These are phyloP conservation scores for Sialia sialis DNA, from an alignment of 2,113 vertebrate species.

Conservation along the genomic window DNA sequence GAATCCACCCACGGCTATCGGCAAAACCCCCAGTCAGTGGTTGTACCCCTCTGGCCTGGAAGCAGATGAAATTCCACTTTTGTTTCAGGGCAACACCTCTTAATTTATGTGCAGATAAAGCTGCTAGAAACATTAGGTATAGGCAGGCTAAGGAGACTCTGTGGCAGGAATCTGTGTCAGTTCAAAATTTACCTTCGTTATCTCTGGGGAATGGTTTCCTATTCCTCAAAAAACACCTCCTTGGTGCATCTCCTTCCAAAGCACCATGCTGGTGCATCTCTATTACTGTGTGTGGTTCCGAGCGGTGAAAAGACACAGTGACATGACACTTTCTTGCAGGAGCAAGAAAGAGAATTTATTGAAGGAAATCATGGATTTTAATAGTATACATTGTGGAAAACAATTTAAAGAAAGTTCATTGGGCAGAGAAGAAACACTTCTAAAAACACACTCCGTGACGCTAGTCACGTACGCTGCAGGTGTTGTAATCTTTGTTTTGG, in stretches of 20 bases:
- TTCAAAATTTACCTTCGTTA: neutral
- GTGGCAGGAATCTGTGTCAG: rapidly evolving
- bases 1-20: rapidly evolving
- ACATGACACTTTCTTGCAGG: no score
- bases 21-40: rapidly evolving
- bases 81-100: neutral
- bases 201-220: neutral
- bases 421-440: no score
- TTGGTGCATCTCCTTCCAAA: neutral
- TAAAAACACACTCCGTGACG: no score
- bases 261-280: neutral
- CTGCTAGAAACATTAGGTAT: neutral
- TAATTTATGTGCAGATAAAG: neutral
- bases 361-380: no score
- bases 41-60: neutral
- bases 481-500: no score
- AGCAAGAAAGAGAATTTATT: no score
- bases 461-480: no score
- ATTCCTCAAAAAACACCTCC: neutral
- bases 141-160: neutral
- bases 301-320: no score
- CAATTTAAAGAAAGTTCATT: no score
- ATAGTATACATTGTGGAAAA: no score
- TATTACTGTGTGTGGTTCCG: no score
- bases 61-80: neutral